Evolutionary conservation across 2,888 invertebrate genomes (phyloP).

Genomic region (Drosophila nr. fundita): DNA sequence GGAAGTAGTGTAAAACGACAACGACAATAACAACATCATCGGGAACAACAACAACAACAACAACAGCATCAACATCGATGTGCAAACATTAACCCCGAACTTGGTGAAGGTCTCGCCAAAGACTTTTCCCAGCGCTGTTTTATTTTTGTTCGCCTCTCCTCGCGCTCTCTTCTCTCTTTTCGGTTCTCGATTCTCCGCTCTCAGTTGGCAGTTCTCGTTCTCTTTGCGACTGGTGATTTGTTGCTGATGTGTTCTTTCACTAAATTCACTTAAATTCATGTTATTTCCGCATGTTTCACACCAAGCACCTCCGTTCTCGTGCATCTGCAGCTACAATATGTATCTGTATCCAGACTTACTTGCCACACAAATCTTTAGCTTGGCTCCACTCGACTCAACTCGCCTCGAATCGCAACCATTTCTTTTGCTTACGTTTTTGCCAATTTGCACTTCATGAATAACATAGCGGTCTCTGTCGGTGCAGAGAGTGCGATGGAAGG

Average conservation of each 20-base stretch:
- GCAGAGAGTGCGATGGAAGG: not conserved
- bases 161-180: conserved; percentile 17
- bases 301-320: conserved; percentile 37
- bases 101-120: conserved; percentile 55
- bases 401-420: conserved; percentile 30
- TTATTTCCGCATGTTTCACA: conserved; percentile 77
- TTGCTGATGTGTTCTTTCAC: conserved; percentile 77
- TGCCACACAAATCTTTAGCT: conserved; percentile 53
- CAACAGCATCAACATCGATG: conserved; percentile 33
- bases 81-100: conserved; percentile 60
- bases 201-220: not conserved
- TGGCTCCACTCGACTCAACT: conserved; percentile 12
- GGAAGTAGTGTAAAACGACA: conserved; percentile 18
- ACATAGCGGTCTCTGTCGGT: conserved; percentile 30
- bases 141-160: conserved; percentile 27
- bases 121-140: conserved; percentile 25
- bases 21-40: conserved; percentile 11
- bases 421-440: conserved; percentile 58
- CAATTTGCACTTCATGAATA: conserved; percentile 79
- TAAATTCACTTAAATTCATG: conserved; percentile 78
- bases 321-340: conserved; percentile 3
- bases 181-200: not conserved
- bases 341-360: conserved; percentile 26
- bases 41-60: conserved; percentile 6
- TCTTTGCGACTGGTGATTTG: conserved; percentile 58